A percentile compares a stretch with the other conserved stretches of the same genome.
Evolutionary conservation across 2,888 invertebrate species (phyloP).

Genomic region (Glomeris marginata): DNA sequence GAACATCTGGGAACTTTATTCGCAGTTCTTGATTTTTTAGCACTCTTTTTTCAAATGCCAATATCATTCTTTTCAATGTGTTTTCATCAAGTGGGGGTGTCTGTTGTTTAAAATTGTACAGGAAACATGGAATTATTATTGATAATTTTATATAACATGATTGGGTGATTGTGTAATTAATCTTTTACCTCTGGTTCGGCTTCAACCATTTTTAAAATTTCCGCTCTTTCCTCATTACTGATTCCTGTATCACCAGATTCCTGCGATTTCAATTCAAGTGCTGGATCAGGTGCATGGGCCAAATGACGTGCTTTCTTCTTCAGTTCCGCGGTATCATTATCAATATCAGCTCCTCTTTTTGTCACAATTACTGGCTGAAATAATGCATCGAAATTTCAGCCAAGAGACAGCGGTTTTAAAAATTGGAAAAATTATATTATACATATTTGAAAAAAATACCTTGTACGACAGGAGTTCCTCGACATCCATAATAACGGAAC

Average conservation of each 20-base stretch:
- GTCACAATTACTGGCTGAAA: conserved; percentile 29
- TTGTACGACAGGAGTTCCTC: conserved; percentile 29
- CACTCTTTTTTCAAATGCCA: conserved; percentile 87
- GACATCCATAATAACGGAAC: conserved; percentile 18
- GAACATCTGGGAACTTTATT: conserved; percentile 92
- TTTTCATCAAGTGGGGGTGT: conserved; percentile 79
- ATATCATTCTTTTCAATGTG: conserved; percentile 68
- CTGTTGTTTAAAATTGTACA: conserved; percentile 27
- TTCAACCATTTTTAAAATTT: conserved; percentile 64
- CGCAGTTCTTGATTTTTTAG: conserved; percentile 93
- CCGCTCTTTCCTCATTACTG: conserved; percentile 57
- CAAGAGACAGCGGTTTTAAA: neutral
- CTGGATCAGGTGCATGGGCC: conserved; percentile 16
- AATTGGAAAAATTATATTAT: neutral
- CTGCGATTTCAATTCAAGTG: conserved; percentile 9
- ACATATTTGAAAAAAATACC: conserved; percentile 24
- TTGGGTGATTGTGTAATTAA: no score
- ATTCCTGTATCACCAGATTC: conserved; percentile 18
- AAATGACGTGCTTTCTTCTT: conserved; percentile 15
- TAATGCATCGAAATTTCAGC: conserved; percentile 3
- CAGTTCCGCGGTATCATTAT: conserved; percentile 15
- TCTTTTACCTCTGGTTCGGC: conserved; percentile 51
- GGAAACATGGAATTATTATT: conserved; percentile 4
- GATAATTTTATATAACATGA: conserved; percentile 1
- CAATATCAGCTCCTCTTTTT: conserved; percentile 40